A percentile compares a stretch with the other conserved stretches of the same genome.
These are phyloP conservation scores for Glaucopsyche alexis DNA, from an alignment of 2,888 invertebrate species.

Conservation along the genomic window DNA sequence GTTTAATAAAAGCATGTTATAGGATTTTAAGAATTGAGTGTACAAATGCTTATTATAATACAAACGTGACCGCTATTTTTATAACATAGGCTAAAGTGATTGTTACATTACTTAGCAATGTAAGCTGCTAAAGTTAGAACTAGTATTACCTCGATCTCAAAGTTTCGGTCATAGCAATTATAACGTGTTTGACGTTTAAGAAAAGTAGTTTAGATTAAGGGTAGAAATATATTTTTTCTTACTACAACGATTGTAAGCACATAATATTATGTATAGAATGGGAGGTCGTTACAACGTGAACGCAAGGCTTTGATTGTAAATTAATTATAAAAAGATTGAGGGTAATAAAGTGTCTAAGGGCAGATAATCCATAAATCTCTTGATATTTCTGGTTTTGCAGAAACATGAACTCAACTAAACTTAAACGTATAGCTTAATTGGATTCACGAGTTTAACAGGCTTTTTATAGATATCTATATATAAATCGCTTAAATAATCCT, in stretches of 20 bases:
- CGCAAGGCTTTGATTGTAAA: too few relatives aligned
- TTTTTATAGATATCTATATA: too few relatives aligned
- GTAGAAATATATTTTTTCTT: slow-evolving; percentile 24
- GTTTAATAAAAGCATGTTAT: neutral
- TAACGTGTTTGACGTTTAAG: neutral
- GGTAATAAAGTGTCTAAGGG: too few relatives aligned
- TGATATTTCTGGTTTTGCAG: too few relatives aligned
- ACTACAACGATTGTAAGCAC: neutral
- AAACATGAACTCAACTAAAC: too few relatives aligned
- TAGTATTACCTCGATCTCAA: neutral
- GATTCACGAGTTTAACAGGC: too few relatives aligned
- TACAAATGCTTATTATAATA: slow-evolving; percentile 28
- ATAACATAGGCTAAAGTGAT: slow-evolving; percentile 18
- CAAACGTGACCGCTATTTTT: slow-evolving; percentile 24
- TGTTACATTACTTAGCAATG: neutral
- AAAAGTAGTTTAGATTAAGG: neutral
- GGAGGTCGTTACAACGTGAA: neutral
- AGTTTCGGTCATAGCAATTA: neutral
- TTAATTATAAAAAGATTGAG: too few relatives aligned
- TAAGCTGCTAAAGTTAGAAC: slow-evolving; percentile 20
- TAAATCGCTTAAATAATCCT: too few relatives aligned
- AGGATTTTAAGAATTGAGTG: slow-evolving; percentile 2
- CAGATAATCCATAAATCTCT: too few relatives aligned
- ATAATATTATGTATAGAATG: neutral
- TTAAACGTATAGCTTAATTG: too few relatives aligned